phyloP scores from a whole-genome alignment of 2,113 vertebrate genomes.

The Ctenodactylus gundi region DNA sequence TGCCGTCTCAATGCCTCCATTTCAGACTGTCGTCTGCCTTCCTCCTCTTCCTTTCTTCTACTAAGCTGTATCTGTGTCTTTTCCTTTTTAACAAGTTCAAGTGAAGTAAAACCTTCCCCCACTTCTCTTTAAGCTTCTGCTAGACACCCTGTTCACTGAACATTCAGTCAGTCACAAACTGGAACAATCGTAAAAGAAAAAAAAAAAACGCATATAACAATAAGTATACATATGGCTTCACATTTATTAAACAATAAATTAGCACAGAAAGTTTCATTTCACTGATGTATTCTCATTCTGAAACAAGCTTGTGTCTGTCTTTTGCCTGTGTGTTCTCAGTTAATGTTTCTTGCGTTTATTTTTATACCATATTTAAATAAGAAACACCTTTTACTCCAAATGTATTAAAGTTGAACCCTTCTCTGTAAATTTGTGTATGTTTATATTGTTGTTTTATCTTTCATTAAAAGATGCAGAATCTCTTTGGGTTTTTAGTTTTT shows the following conservation, averaged over 20 bases:
- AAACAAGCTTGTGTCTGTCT: slow-evolving; percentile 86
- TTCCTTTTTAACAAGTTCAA: slow-evolving; percentile 87
- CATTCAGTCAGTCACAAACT: slow-evolving; percentile 87
- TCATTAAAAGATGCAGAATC: slow-evolving; percentile 90
- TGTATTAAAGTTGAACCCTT: slow-evolving; percentile 94
- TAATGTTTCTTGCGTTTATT: slow-evolving; percentile 97
- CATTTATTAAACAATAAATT: slow-evolving; percentile 92
- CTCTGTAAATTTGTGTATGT: slow-evolving; percentile 93
- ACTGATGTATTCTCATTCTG: slow-evolving; percentile 88
- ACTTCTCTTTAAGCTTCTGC: slow-evolving; percentile 80
- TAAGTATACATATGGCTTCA: slow-evolving; percentile 89
- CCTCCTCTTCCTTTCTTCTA: slow-evolving; percentile 82
- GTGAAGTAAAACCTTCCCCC: slow-evolving; percentile 82
- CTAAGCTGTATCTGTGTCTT: slow-evolving; percentile 85
- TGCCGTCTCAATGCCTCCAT: slow-evolving; percentile 84
- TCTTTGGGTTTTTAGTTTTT: slow-evolving; percentile 82
- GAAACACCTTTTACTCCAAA: slow-evolving; percentile 94
- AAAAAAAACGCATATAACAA: slow-evolving; percentile 84
- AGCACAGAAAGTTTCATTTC: slow-evolving; percentile 91
- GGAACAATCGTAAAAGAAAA: slow-evolving; percentile 87
- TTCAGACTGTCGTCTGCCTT: slow-evolving; percentile 85
- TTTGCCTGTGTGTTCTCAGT: slow-evolving; percentile 91
- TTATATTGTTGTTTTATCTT: slow-evolving; percentile 90
- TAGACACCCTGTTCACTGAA: slow-evolving; percentile 84
- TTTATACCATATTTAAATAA: slow-evolving; percentile 99